A percentile compares a stretch with the other conserved stretches of the same genome.
phyloP scores from a whole-genome alignment of 2,797 vertebrate genomes.

The Macroramphosus scolopax region DNA sequence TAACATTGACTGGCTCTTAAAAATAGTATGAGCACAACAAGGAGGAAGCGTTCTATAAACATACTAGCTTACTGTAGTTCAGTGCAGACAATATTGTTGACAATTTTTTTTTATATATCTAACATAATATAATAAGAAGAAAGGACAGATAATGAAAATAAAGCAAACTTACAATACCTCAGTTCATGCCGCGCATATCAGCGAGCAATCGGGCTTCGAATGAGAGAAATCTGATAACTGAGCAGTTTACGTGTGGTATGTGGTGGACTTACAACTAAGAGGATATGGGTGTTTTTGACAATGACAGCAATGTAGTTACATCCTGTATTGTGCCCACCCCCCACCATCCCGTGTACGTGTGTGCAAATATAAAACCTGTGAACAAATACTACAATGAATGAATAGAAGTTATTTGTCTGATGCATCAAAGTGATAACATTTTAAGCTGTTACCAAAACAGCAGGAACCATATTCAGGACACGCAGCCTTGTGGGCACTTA shows the following conservation, averaged over 20 bases:
- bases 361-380: background rate
- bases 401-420: background rate
- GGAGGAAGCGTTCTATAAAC: too few relatives aligned
- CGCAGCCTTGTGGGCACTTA: constrained; percentile 17
- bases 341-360: background rate
- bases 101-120: too few relatives aligned
- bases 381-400: constrained; percentile 1
- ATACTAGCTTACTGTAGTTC: too few relatives aligned
- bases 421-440: background rate
- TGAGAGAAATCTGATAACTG: constrained; percentile 13
- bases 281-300: constrained; percentile 42
- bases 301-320: constrained; percentile 18
- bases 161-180: constrained; percentile 44
- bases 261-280: constrained; percentile 22
- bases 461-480: constrained; percentile 9
- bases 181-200: constrained; percentile 28
- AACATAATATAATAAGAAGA: constrained; percentile 29
- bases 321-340: constrained; percentile 33
- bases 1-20: constrained; percentile 9
- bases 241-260: constrained; percentile 2
- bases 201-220: constrained; percentile 21
- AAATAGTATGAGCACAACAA: too few relatives aligned
- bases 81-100: too few relatives aligned
- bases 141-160: too few relatives aligned
- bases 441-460: constrained; percentile 1